Conservation (phyloP, 2,113 vertebrate species). For the Gasterosteus nipponicus region DNA sequence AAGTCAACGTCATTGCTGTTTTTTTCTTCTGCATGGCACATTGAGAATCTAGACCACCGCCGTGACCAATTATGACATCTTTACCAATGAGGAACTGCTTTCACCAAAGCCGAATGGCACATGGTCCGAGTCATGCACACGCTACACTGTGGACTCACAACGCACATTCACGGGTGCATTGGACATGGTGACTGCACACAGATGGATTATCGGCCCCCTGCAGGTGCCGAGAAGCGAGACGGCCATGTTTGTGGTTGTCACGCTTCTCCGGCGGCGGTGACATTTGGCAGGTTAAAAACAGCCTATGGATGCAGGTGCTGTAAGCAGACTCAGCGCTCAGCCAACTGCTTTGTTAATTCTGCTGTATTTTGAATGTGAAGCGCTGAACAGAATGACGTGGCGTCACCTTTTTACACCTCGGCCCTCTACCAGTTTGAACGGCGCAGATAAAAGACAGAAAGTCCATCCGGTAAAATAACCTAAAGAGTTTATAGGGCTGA, state of each 20-base stretch:
- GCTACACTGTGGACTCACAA: not conserved
- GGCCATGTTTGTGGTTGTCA: not conserved
- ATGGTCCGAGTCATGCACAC: not conserved
- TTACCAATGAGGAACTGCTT: not conserved
- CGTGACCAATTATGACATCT: not conserved
- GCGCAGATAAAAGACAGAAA: not conserved
- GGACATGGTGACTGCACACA: not conserved
- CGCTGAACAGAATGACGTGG: not conserved
- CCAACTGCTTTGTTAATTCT: not conserved
- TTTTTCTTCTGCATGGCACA: slow-evolving; percentile 2
- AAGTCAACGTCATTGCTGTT: slow-evolving; percentile 16
- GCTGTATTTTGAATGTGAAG: not conserved
- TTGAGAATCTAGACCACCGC: not conserved
- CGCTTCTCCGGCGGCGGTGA: not conserved
- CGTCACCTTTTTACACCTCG: not conserved
- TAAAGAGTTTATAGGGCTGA: not conserved
- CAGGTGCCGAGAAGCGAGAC: too few relatives aligned
- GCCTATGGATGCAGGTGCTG: not conserved
- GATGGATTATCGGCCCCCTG: not conserved
- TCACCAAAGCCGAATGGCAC: not conserved
- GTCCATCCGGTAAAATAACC: not conserved
- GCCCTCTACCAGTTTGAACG: not conserved
- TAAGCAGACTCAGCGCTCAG: not conserved
- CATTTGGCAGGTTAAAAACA: not conserved
- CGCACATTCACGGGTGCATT: not conserved